Percentiles rank a stretch among this genome's conserved stretches.
Conservation (phyloP, 2,888 invertebrate genomes). For the Acrobasis consociella region DNA sequence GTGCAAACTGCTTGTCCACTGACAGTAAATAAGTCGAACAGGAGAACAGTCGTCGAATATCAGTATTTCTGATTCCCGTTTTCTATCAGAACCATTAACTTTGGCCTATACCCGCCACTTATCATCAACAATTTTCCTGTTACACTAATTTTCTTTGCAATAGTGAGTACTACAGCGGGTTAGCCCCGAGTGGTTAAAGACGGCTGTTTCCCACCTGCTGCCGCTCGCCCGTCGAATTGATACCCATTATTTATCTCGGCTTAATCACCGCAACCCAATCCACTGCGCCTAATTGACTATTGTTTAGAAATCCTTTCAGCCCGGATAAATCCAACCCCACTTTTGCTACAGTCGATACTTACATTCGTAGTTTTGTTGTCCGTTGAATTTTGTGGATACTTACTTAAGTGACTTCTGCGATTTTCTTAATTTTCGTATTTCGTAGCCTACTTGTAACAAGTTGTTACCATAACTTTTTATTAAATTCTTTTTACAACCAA, state of each 20-base stretch:
- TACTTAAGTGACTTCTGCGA: background rate
- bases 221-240: conserved; percentile 37
- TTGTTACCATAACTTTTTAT: too few relatives aligned
- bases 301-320: conserved; percentile 40
- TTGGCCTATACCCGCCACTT: too few relatives aligned
- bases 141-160: too few relatives aligned
- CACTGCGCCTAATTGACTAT: conserved; percentile 49
- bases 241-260: conserved; percentile 50
- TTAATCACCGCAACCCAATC: conserved; percentile 50
- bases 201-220: conserved; percentile 10
- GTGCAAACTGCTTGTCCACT: too few relatives aligned
- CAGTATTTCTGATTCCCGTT: too few relatives aligned
- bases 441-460: too few relatives aligned
- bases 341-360: conserved; percentile 2
- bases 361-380: background rate
- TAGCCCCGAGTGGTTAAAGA: background rate
- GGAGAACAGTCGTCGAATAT: too few relatives aligned
- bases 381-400: background rate
- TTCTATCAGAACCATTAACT: too few relatives aligned
- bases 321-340: conserved; percentile 18
- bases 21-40: too few relatives aligned
- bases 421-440: too few relatives aligned
- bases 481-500: too few relatives aligned
- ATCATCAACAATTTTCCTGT: too few relatives aligned
- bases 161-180: background rate